Evolutionary conservation across 53 echinoderm and acorn worm genomes (phyloP), one percentile per base, ranked within the genome.

Genomic region (Actinopyga echinites): DNA sequence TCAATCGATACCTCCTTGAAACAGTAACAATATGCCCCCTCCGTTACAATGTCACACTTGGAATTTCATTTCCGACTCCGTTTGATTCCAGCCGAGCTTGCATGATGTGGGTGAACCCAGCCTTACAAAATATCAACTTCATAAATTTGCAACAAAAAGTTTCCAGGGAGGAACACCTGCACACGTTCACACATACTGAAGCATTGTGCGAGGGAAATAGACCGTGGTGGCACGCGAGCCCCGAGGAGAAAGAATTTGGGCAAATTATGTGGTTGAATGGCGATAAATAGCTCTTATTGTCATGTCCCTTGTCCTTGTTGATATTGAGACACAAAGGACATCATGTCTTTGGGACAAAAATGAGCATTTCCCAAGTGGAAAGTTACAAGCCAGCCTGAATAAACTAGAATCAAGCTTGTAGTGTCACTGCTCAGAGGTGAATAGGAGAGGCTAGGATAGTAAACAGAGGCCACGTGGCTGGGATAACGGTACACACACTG

Each of bases 131-230:
- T 68, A 68, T 68, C 35, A 68, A 68, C 10, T 68, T 40, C 71
- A 71, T 49, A 62, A 61, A 38, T 43, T 80, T 80, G 81, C 62
- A 80, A 80, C 81, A 80, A 62, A n/a, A 80, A 80, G 63, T 62
- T 60, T 75, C 36, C 31, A 23, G 31, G 81, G 38, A 22, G 45
- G 60, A 80, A 45, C 81, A 80, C 81, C 81, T 80, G 81, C 81
- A 80, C 63, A 29, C 81, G 81, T 80, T 80, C 81, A 59, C 81
- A 80, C 81, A 80, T 80, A 59, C 77, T 56, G 58, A 21, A 57
- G 57, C 79, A 80, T 80, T 80, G 81, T 80, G 60, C 15, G 54
- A 62, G 32, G 77, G 55, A 77, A 56, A 54, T 31, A 56, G 56
- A 77, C 77, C 77, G 77, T 77, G 26, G 28, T 77, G 28, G 56